A percentile compares a stretch with the other conserved stretches of the same genome.
Conservation (phyloP, 2,888 invertebrate genomes). For the Pseudococcus viburni region DNA sequence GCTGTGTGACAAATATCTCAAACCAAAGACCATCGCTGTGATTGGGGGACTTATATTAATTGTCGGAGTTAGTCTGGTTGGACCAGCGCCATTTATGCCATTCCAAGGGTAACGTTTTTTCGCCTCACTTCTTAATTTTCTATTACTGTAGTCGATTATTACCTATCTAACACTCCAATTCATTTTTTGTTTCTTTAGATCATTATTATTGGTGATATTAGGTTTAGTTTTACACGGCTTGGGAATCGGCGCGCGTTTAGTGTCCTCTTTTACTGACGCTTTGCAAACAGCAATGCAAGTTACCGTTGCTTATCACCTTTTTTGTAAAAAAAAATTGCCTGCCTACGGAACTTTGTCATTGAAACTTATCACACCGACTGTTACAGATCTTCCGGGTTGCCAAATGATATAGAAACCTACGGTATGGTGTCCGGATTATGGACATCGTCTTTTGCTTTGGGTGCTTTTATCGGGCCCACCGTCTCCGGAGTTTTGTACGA, state of each 20-base stretch:
- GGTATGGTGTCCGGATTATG: conserved; percentile 91
- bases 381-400: conserved; percentile 80
- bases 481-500: conserved; percentile 83
- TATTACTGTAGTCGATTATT: neutral
- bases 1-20: conserved; percentile 80
- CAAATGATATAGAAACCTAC: conserved; percentile 89
- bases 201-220: conserved; percentile 78
- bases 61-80: conserved; percentile 81
- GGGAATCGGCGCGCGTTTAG: conserved; percentile 87
- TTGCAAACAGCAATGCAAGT: conserved; percentile 85
- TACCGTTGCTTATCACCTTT: neutral
- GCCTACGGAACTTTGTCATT: conserved; percentile 52
- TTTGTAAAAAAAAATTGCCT: neutral
- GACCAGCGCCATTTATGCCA: conserved; percentile 85
- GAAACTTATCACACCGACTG: neutral
- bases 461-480: conserved; percentile 88
- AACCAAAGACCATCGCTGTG: conserved; percentile 80
- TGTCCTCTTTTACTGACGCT: conserved; percentile 89
- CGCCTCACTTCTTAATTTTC: too few relatives aligned
- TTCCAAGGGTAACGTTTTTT: conserved; percentile 73
- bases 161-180: neutral
- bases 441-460: conserved; percentile 91
- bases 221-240: conserved; percentile 85
- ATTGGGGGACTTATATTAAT: conserved; percentile 79
- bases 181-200: conserved; percentile 71